Percentiles rank a stretch among this genome's conserved stretches.
Conservation (phyloP, 1,140 invertebrate species). For the Galleria mellonella region DNA sequence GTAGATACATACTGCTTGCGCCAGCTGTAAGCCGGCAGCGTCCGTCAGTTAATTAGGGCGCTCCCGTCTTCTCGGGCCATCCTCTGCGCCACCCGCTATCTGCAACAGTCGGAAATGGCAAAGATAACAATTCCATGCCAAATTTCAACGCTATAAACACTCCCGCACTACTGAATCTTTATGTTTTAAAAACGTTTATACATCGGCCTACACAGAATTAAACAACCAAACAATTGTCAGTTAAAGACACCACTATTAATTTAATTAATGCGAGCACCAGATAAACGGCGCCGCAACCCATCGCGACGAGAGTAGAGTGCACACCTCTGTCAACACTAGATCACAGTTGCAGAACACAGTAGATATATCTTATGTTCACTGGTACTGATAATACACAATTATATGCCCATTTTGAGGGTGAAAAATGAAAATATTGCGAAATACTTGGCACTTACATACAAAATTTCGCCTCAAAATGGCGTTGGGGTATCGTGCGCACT, state of each 20-base stretch:
- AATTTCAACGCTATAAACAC: slow-evolving; percentile 16
- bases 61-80: slow-evolving; percentile 58
- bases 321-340: slow-evolving; percentile 20
- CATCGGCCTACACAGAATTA: slow-evolving; percentile 12
- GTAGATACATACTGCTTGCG: slow-evolving; percentile 50
- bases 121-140: slow-evolving; percentile 60
- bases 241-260: slow-evolving; percentile 39
- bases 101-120: slow-evolving; percentile 64
- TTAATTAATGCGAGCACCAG: slow-evolving; percentile 59
- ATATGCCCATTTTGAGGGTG: slow-evolving; percentile 27
- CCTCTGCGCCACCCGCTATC: slow-evolving; percentile 64
- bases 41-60: slow-evolving; percentile 66
- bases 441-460: slow-evolving; percentile 74
- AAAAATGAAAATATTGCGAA: slow-evolving; percentile 67
- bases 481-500: slow-evolving; percentile 72
- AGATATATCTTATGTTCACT: slow-evolving; percentile 33
- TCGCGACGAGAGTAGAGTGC: slow-evolving; percentile 47
- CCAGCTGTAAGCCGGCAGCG: slow-evolving; percentile 64
- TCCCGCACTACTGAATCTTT: slow-evolving; percentile 4
- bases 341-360: slow-evolving; percentile 17
- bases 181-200: slow-evolving; percentile 1
- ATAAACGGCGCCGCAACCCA: slow-evolving; percentile 52
- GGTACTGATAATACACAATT: slow-evolving; percentile 24
- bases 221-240: slow-evolving; percentile 16
- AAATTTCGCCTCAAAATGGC: slow-evolving; percentile 76